Conservation (phyloP, 30 jellyfish, hydroid and myxozoan genomes). For the Pseudorhiza aurosa region DNA sequence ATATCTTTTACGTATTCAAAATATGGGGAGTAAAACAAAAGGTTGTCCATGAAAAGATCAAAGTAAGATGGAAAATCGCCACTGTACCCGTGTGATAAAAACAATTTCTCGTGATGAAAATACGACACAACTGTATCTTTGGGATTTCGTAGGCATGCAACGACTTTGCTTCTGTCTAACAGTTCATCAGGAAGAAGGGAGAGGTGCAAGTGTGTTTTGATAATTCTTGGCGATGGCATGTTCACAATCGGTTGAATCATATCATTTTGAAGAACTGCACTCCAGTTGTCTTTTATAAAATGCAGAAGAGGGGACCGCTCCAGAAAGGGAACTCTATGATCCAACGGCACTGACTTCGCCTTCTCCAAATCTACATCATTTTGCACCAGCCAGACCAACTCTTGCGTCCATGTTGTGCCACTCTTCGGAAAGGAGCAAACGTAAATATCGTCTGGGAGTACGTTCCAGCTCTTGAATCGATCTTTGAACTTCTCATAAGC, state of each 20-base stretch:
- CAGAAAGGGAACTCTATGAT: not conserved
- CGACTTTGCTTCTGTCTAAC: not conserved
- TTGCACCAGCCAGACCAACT: conserved; percentile 15
- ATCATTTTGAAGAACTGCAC: not conserved
- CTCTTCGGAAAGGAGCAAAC: conserved; percentile 26
- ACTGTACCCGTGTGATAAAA: conserved; percentile 1
- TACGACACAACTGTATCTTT: conserved; percentile 22
- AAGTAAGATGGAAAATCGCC: conserved; percentile 9
- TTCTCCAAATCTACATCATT: not conserved
- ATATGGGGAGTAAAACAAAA: conserved; percentile 11
- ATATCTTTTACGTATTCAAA: not conserved
- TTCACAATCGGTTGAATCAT: not conserved
- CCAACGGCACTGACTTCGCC: not conserved
- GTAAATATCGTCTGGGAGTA: conserved; percentile 26
- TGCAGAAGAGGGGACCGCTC: not conserved
- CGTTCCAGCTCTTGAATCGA: not conserved
- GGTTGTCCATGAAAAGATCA: conserved; percentile 33
- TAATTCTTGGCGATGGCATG: not conserved
- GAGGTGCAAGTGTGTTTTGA: not conserved
- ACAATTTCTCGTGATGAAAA: conserved; percentile 2
- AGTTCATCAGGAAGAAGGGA: not conserved
- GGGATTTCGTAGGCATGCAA: conserved; percentile 11
- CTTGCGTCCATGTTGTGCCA: conserved; percentile 66
- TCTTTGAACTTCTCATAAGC: not conserved
- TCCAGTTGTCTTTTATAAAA: not conserved